phyloP scores from a whole-genome alignment of 2,888 invertebrate species.

The Apodemia duryi region DNA sequence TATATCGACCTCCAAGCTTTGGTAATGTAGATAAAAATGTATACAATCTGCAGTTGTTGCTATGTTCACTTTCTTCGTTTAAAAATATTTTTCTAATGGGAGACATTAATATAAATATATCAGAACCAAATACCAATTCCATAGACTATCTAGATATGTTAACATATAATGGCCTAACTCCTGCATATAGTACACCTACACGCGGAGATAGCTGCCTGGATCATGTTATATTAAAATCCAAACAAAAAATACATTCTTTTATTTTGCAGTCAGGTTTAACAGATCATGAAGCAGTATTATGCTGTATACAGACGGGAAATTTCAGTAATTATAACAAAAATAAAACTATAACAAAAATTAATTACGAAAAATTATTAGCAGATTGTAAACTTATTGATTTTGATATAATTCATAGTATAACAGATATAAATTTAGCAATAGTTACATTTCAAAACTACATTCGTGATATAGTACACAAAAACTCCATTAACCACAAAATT shows the following conservation, averaged over 20 bases:
- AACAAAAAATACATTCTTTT: not conserved
- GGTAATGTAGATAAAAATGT: too few relatives aligned
- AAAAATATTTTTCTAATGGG: too few relatives aligned
- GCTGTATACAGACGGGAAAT: not conserved
- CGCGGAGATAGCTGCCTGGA: not conserved
- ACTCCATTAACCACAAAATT: not conserved
- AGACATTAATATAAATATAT: too few relatives aligned
- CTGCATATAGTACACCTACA: not conserved
- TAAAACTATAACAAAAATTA: not conserved
- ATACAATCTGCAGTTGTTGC: too few relatives aligned
- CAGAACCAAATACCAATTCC: too few relatives aligned
- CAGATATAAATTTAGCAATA: not conserved
- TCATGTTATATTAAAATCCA: not conserved
- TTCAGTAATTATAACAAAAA: not conserved
- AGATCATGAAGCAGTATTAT: not conserved
- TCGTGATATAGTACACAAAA: not conserved
- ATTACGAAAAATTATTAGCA: not conserved
- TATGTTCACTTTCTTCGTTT: too few relatives aligned
- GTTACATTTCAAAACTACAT: not conserved
- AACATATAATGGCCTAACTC: not conserved
- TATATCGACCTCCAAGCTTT: too few relatives aligned
- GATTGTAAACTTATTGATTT: too few relatives aligned
- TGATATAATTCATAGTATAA: too few relatives aligned
- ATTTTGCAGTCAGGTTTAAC: not conserved
- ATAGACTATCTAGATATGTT: not conserved